Evolutionary conservation across 1,140 invertebrate species (phyloP).

Genomic region (Drosophila obscura): DNA sequence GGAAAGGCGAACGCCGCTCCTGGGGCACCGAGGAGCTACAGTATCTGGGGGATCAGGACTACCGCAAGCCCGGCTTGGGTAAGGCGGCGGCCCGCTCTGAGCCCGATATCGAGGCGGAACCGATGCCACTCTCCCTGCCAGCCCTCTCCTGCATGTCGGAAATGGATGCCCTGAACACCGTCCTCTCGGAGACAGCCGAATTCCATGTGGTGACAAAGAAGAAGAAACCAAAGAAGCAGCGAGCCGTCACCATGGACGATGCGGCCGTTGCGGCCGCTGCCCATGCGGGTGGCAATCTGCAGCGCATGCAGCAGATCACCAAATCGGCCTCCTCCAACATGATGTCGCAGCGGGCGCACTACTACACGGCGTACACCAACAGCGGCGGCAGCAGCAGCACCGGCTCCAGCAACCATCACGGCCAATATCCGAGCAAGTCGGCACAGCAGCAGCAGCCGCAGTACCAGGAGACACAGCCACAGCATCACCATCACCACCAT

Average conservation of each 20-base stretch:
- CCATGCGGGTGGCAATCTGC: conserved; percentile 59
- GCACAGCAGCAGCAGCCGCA: conserved; percentile 36
- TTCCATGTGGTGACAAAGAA: conserved; percentile 89
- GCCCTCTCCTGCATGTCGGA: conserved; percentile 65
- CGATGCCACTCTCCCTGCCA: conserved; percentile 35
- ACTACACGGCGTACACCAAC: conserved; percentile 39
- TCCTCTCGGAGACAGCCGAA: conserved; percentile 85
- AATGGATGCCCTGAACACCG: conserved; percentile 66
- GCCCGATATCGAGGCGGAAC: conserved; percentile 10
- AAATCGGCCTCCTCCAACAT: conserved; percentile 68
- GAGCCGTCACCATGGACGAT: conserved; percentile 83
- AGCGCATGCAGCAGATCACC: conserved; percentile 70
- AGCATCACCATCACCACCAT: conserved; percentile 41
- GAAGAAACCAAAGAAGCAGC: conserved; percentile 88
- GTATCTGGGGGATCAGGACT: conserved; percentile 64
- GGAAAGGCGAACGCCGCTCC: conserved; percentile 85
- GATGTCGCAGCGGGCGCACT: conserved; percentile 62
- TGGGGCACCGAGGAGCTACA: conserved; percentile 87
- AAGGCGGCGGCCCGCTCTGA: conserved; percentile 35
- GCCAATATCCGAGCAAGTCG: too few species aligned
- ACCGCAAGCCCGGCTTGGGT: conserved; percentile 2
- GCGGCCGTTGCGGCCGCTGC: conserved; percentile 63
- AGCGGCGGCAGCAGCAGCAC: conserved; percentile 4
- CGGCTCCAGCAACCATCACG: conserved; percentile 3
- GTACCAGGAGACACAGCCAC: conserved; percentile 25